These are phyloP conservation scores for Dolichopus griseipennis DNA, from an alignment of 2,888 invertebrate genomes.

Conservation along the genomic window DNA sequence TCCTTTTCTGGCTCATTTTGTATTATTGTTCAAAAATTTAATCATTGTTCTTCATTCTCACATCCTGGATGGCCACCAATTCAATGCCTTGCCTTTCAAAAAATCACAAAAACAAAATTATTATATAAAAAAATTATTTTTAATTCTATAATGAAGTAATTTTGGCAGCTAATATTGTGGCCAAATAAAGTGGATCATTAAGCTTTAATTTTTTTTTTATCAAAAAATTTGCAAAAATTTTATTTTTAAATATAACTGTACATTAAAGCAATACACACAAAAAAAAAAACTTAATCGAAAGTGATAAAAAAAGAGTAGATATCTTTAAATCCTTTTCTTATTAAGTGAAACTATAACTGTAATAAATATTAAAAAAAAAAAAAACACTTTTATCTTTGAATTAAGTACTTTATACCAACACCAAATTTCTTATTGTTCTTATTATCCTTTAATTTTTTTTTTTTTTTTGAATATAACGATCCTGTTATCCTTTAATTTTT, in stretches of 20 bases:
- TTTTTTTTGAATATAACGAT: not conserved
- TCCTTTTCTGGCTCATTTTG: no score
- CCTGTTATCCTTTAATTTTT: no score
- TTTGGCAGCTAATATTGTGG: not conserved
- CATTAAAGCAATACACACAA: no score
- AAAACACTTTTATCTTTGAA: not conserved
- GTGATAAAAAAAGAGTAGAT: not conserved
- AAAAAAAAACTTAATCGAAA: no score
- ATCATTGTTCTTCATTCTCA: no score
- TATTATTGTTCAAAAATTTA: no score
- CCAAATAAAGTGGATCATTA: slow-evolving; percentile 3
- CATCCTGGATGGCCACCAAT: no score
- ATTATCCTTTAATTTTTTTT: not conserved
- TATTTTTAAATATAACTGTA: no score
- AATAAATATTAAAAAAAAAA: not conserved
- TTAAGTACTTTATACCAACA: not conserved
- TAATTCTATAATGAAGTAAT: not conserved
- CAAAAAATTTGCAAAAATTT: not conserved
- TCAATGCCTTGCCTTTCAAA: no score
- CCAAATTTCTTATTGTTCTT: not conserved
- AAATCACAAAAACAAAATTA: no score
- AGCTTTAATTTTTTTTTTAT: not conserved
- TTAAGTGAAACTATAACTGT: not conserved
- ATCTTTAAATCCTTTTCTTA: not conserved
- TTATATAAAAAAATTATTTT: not conserved